Percentiles rank a stretch among this genome's conserved stretches.
phyloP scores from a whole-genome alignment of 2,888 invertebrate genomes.

The Spatulosminthurus flaviceps region DNA sequence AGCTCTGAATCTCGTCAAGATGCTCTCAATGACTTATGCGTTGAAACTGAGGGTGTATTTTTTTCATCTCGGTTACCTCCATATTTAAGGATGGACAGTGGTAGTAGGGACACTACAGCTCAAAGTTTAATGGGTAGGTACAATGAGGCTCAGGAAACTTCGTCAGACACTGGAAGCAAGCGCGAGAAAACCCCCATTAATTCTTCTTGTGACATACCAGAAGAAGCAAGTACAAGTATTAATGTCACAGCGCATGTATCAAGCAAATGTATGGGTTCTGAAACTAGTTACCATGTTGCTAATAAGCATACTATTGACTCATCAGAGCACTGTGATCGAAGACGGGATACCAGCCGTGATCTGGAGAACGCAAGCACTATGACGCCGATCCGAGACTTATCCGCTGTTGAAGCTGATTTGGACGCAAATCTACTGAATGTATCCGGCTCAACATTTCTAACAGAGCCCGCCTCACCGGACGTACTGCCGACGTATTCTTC shows the following conservation, averaged over 20 bases:
- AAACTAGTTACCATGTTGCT: not conserved
- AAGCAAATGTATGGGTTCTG: too few relatives aligned
- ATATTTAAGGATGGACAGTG: not conserved
- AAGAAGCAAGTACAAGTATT: too few relatives aligned
- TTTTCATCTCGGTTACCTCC: not conserved
- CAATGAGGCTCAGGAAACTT: constrained; percentile 12
- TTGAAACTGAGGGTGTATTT: not conserved
- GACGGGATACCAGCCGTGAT: not conserved
- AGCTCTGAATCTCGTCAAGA: not conserved
- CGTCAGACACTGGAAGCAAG: constrained; percentile 21
- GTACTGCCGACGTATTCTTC: not conserved
- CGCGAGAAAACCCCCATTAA: not conserved
- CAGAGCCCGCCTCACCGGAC: not conserved
- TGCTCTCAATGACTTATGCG: constrained; percentile 7
- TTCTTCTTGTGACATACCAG: too few relatives aligned
- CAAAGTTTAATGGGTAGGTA: not conserved
- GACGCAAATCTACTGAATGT: constrained; percentile 16
- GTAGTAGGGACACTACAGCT: not conserved
- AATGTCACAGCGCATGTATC: too few relatives aligned
- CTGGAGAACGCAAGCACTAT: not conserved
- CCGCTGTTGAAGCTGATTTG: constrained; percentile 5
- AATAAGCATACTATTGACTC: not conserved
- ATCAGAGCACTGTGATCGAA: not conserved
- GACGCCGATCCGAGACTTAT: not conserved
- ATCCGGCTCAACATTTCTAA: not conserved